Base-by-base conservation (phyloP, 2,113 vertebrate species). In the Tachysurus vachellii region DNA sequence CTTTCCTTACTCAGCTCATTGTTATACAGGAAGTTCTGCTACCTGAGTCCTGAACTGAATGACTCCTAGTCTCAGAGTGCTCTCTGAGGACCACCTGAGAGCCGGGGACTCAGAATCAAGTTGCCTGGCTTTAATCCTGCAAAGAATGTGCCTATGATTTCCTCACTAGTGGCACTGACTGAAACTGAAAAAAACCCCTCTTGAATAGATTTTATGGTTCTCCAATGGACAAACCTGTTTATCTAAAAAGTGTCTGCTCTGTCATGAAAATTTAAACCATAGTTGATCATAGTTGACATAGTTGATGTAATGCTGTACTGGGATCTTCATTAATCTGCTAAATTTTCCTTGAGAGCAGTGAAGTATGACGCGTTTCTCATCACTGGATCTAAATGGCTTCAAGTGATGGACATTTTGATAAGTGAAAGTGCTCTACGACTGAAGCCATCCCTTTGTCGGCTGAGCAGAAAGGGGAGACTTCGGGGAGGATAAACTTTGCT, bases 401-500 rank as follows among this genome's bases (percentile, higher is more conserved):
- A 64, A 87, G 50, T 87, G 90, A 91, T 90, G 86, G 91, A 91
- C 85, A 89, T 90, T 87, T 90, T 89, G 91, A 92, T 92, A 90
- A 89, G 90, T 88, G 80, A 85, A 81, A 84, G 82, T 85, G 76
- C 79, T 88, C 85, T 88, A 88, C 85, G 89, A 90, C 89, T 91
- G 80, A 93, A 92, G 89, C 83, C 87, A 91, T 90, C 89, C 88
- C 88, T 91, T 92, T 92, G 91, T 93, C 86, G 86, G 86, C 54
- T 36, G 79, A 87, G 88, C 84, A 91, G 90, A 93, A 91, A 92
- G 88, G 86, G 85, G 89, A 87, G 86, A 92, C 87, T 91, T 91
- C 26, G 88, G 88, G 90, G 88, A 90, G 94, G 94, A 92, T 92
- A 92, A 90, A 92, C 89, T 92, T 92, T 92, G 90, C 92, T 93